A percentile compares a stretch with the other conserved stretches of the same genome.
These are phyloP conservation scores for Biston betularia DNA, from an alignment of 2,888 invertebrate genomes.

Conservation along the genomic window DNA sequence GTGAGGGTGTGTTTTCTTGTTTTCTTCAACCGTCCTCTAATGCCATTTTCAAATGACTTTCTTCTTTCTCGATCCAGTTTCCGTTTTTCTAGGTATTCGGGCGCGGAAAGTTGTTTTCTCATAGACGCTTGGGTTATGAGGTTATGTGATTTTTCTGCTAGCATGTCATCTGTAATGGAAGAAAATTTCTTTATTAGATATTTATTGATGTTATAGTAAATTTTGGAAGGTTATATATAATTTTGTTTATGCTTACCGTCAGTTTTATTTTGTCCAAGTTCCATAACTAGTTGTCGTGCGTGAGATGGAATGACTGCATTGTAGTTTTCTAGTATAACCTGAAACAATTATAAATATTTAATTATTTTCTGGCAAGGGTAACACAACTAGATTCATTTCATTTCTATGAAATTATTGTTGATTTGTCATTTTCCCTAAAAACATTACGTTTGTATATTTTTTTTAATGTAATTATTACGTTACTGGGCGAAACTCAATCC, in stretches of 20 bases:
- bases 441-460: too few relatives aligned
- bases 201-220: not conserved
- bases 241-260: conserved; percentile 80
- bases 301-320: conserved; percentile 97
- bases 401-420: too few relatives aligned
- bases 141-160: conserved; percentile 86
- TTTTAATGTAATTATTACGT: too few relatives aligned
- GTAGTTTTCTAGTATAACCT: conserved; percentile 97
- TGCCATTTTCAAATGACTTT: conserved; percentile 87
- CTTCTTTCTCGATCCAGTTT: conserved; percentile 90
- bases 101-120: conserved; percentile 93
- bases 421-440: too few relatives aligned
- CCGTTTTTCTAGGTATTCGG: conserved; percentile 95
- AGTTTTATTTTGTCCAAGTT: conserved; percentile 92
- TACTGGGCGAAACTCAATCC: too few relatives aligned
- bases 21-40: conserved; percentile 87
- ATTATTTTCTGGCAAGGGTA: too few relatives aligned
- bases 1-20: conserved; percentile 77
- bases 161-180: conserved; percentile 84
- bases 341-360: conserved; percentile 46
- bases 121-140: conserved; percentile 86
- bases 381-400: too few relatives aligned
- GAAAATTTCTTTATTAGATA: not conserved
- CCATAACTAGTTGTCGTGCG: conserved; percentile 96
- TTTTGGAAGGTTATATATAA: too few relatives aligned